Base-by-base conservation (phyloP, 2,113 vertebrate genomes). In the Ariopsis seemanni region DNA sequence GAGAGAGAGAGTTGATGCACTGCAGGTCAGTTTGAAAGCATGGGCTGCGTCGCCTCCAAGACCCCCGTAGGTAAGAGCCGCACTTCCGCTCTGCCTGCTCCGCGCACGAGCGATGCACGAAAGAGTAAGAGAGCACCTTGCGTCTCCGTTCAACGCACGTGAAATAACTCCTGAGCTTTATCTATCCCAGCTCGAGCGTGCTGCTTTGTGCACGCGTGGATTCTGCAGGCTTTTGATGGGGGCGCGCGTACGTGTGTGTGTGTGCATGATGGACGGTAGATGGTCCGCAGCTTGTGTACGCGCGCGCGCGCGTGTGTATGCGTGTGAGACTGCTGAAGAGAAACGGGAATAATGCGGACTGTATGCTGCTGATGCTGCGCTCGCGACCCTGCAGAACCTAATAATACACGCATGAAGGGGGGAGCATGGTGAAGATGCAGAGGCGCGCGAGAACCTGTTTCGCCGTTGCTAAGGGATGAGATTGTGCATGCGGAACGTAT, bases 31-130 rank as follows among this genome's bases (percentile, higher is more conserved):
- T 71, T 52, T 88, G 86, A 88, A 93, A 95, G 91, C 93, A 97
- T 97, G 97, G 97, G 97, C 92, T 97, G 96, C 92, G 94, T 97
- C 91, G 96, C 95, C 94, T 97, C 96, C 93, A 96, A 96, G 94
- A 93, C 95, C 90, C 95, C 96, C 81, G 93, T 97, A 90, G 96
- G 97, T 97, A 97, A 97, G 97, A 94, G 85, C 89, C 86, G 75
- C 86, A 88, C 79, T 82, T 86, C 78, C 82, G 34, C 91, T 90
- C 78, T 91, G 87, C 91, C 55, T 89, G 72, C 57, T 89, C 53
- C 11, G 80, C 88, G 92, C 94, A 94, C 92, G 92, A 86, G 48
- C 84, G 72, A 89, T 90, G 86, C 86, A 60, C 83, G 67, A 86
- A 62, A 71, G 34, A 83, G 4, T 42, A 42, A 42, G 20, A 14